Base-by-base conservation (phyloP, 2,888 invertebrate genomes). In the Drosophila macrospina region DNA sequence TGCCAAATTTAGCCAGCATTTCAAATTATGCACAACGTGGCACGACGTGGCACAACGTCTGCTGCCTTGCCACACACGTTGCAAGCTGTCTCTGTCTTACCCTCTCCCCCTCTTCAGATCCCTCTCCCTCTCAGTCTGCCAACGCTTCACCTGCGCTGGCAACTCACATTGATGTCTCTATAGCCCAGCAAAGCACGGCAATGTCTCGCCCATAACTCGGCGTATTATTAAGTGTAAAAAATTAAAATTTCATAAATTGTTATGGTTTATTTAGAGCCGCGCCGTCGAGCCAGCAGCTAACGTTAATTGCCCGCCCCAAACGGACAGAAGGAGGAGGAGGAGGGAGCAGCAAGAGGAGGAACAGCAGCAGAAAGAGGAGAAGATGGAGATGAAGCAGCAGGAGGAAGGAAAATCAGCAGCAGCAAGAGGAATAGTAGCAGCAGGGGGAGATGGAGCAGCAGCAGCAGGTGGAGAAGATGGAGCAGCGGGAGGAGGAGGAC, bases 221-320 rank as follows among this genome's bases (percentile, higher is more conserved):
- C 88, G 86, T 85, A 72, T 84, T 84, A 84, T 84, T 84, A 87
- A 84, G 83, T 84, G 83, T 77, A 84, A 73, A 63, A 84, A 85
- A 84, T 84, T 85, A 86, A 77, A 82, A 83, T 83, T 83, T 87
- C 88, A 83, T 83, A 83, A 83, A 83, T 83, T 87, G 82, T 63
- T 87, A 87, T 74, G 88, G 68, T 87, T 85, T 87, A 83, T 83
- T 83, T 83, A 85, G 86, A 85, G 82, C 82, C 61, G 36, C 54
- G 54, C 60, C 32, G 60, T 54, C 48, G 47, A 39, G 68, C 59
- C 45, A 26, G 55, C 32, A 51, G 28, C 28, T 44, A 48, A 36
- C 67, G 57, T 68, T 75, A 86, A 78, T 72, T 82, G 72, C 60
- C 70, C 73, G 63, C 63, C 57, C 24, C 56, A 26, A 32, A 45